Conservation (phyloP, 2,113 vertebrate genomes). For the Scartelaos histophorus region DNA sequence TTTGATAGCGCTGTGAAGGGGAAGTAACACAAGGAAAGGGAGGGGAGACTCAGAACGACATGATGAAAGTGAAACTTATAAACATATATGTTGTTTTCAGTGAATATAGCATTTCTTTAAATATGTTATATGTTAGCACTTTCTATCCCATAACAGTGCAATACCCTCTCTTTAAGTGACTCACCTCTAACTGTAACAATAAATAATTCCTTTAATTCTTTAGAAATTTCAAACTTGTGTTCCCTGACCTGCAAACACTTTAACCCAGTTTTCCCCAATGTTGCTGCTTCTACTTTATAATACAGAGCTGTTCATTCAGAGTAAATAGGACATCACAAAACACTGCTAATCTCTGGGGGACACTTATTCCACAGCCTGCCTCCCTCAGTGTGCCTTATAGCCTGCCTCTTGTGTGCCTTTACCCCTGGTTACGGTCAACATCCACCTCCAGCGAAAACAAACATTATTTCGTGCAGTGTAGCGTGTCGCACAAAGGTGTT, state of each 20-base stretch:
- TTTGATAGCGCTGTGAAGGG: no score
- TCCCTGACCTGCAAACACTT: neutral
- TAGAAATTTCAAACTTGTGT: neutral
- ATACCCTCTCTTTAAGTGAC: no score
- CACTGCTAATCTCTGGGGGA: slow-evolving; percentile 38
- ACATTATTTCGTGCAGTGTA: slow-evolving; percentile 15
- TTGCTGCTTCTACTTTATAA: slow-evolving; percentile 26
- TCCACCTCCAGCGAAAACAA: slow-evolving; percentile 43
- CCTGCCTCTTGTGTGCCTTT: slow-evolving; percentile 65
- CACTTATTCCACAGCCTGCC: slow-evolving; percentile 49
- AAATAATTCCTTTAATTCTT: neutral
- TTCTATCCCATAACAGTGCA: no score
- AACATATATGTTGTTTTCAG: no score
- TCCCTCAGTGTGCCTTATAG: slow-evolving; percentile 41
- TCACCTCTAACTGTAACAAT: neutral
- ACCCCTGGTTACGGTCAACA: slow-evolving; percentile 46
- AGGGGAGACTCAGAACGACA: no score
- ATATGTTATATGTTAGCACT: no score
- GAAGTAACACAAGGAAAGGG: no score
- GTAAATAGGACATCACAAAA: slow-evolving; percentile 43
- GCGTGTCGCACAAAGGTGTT: slow-evolving; percentile 22
- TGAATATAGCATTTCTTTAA: no score
- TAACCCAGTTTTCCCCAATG: slow-evolving; percentile 3
- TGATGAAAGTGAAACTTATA: no score
- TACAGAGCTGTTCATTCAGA: slow-evolving; percentile 29